Evolutionary conservation across 2,888 invertebrate species (phyloP).

Genomic region (Steinernema carpocapsae): DNA sequence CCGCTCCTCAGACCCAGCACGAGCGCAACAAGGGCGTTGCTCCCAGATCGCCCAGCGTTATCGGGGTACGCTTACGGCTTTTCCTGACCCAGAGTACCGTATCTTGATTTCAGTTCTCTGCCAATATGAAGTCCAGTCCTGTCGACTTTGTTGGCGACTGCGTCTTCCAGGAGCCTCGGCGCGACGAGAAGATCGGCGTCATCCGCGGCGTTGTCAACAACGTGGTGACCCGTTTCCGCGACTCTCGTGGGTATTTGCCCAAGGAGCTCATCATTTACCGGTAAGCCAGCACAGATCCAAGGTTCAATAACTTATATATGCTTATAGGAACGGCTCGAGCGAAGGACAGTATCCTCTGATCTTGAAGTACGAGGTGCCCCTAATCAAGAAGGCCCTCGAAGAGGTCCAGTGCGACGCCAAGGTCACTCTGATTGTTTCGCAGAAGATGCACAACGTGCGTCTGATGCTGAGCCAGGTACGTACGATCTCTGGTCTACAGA

Average conservation of each 20-base stretch:
- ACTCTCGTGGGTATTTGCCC: constrained; percentile 25
- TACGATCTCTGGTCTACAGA: constrained; percentile 4
- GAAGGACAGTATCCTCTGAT: constrained; percentile 50
- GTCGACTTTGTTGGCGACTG: constrained; percentile 54
- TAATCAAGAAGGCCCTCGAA: constrained; percentile 47
- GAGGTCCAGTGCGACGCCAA: constrained; percentile 39
- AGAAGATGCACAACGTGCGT: constrained; percentile 53
- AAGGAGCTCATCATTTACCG: constrained; percentile 52
- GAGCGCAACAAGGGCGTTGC: constrained; percentile 39
- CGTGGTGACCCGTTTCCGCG: constrained; percentile 37
- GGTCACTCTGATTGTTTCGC: constrained; percentile 52
- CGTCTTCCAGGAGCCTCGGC: constrained; percentile 43
- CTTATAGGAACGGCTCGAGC: constrained; percentile 43
- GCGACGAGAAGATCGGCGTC: constrained; percentile 44
- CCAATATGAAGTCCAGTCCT: constrained; percentile 45
- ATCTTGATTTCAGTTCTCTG: constrained; percentile 31
- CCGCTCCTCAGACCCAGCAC: constrained; percentile 38
- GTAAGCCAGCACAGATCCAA: too few relatives aligned
- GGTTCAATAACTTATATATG: too few relatives aligned
- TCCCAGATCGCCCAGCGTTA: constrained; percentile 43
- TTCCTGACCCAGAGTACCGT: neutral
- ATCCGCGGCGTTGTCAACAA: constrained; percentile 35
- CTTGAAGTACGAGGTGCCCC: constrained; percentile 54
- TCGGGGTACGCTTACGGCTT: constrained; percentile 49
- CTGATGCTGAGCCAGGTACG: neutral